Base-by-base conservation (phyloP, 2,113 vertebrate genomes). In the Ameiurus melas region DNA sequence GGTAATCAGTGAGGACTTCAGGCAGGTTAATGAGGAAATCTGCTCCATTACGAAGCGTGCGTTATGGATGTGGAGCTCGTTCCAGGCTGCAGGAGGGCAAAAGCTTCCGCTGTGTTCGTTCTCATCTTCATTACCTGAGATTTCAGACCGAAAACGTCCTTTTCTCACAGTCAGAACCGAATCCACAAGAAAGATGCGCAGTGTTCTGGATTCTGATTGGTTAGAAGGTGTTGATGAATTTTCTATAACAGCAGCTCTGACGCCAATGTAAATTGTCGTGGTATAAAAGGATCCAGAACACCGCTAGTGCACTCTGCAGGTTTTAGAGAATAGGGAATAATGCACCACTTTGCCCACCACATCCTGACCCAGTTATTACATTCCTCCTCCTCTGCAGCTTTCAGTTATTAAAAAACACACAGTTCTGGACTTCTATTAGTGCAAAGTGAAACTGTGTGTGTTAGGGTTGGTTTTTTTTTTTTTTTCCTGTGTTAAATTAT, bases 1-100 rank as follows among this genome's bases (percentile, higher is more conserved):
- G 86, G 90, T 84, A 71, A 85, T 71, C 30, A 27, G 90, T 39
- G 78, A 75, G 84, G 73, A 80, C 36, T n/a, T 80, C 84, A 84
- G 86, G 87, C 90, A 73, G 86, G 88, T 84, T 91, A 91, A 91
- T 88, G 81, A 85, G 85, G 80, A 88, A 87, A 86, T 91, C 66
- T 88, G 84, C 81, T 86, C 80, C 86, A 81, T 88, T 88, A 68
- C 90, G 88, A 86, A 88, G 89, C 83, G 75, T 86, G 87, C 79
- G 84, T 86, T 88, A 88, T 78, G 86, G 84, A 88, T 88, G 90
- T 88, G 82, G 51, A 84, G 58, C 88, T 91, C 90, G 84, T 91
- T 91, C 84, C 30, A 73, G 64, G 58, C 84, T 2, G 79, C 68
- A 39, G 88, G 84, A 88, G 85, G 86, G 81, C 79, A 79, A 77